Percentiles rank a stretch among this genome's conserved stretches.
Evolutionary conservation across 1,140 invertebrate genomes (phyloP).

Genomic region (Ooceraea biroi): DNA sequence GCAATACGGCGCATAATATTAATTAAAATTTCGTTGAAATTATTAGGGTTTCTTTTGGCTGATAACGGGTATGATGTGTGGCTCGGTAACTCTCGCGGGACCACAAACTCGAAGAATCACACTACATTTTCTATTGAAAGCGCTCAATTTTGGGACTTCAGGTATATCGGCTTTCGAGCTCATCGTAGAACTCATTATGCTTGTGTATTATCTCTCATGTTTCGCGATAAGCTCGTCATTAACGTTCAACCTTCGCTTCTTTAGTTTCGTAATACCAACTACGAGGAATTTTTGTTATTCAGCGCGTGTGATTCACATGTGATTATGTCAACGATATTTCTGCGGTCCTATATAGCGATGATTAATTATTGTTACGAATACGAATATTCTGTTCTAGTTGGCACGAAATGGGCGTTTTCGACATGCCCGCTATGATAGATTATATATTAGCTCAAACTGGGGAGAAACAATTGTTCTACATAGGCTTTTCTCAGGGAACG

Average conservation of each 20-base stretch:
- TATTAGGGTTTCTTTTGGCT: constrained; percentile 81
- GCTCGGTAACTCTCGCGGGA: constrained; percentile 90
- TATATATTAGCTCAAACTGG: constrained; percentile 88
- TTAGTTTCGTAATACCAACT: background rate
- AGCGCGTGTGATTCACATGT: background rate
- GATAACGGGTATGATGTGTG: constrained; percentile 91
- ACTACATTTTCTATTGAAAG: constrained; percentile 84
- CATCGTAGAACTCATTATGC: background rate
- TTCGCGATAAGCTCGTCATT: background rate
- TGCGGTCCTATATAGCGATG: background rate
- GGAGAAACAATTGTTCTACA: constrained; percentile 86
- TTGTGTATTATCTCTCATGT: background rate
- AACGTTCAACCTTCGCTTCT: background rate
- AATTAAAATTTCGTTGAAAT: background rate
- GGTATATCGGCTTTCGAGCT: constrained; percentile 21
- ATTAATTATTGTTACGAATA: background rate
- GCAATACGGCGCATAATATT: background rate
- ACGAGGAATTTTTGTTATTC: background rate
- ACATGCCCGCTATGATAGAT: constrained; percentile 90
- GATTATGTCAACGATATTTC: background rate
- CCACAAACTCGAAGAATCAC: constrained; percentile 88
- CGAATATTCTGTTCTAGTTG: constrained; percentile 36
- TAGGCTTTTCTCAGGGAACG: constrained; percentile 87
- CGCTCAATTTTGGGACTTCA: constrained; percentile 86
- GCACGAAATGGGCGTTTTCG: constrained; percentile 89